phyloP scores from a whole-genome alignment of 2,797 vertebrate species.

The Lagorchestes hirsutus region DNA sequence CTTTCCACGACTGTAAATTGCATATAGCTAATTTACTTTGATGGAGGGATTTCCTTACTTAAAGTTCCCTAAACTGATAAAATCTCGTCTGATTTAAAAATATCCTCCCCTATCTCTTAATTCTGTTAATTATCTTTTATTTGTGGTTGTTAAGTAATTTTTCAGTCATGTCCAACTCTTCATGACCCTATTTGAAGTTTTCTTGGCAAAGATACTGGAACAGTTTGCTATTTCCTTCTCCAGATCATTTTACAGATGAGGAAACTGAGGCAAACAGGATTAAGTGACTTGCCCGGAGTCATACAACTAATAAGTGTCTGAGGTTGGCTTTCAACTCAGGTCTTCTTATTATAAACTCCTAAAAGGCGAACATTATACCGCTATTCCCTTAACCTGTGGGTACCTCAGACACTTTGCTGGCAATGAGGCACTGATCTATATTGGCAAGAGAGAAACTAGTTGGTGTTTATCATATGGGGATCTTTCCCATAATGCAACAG shows the following conservation, averaged over 20 bases:
- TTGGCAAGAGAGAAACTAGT: not conserved
- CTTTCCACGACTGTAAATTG: not conserved
- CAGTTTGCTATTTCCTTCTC: not conserved
- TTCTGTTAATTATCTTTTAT: conserved; percentile 18
- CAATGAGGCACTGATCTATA: not conserved
- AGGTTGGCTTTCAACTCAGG: not conserved
- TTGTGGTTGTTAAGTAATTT: not conserved
- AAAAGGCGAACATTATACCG: not conserved
- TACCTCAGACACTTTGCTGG: not conserved
- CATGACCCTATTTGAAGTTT: not conserved
- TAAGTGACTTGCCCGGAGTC: not conserved
- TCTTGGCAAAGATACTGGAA: not conserved
- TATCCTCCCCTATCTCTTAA: conserved; percentile 3
- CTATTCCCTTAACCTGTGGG: not conserved
- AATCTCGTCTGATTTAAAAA: not conserved
- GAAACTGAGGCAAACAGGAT: no score
- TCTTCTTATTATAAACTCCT: not conserved
- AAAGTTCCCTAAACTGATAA: conserved; percentile 2
- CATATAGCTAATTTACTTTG: conserved; percentile 18
- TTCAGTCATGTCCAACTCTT: not conserved
- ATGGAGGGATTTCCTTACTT: conserved; percentile 39
- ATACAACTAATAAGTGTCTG: not conserved
- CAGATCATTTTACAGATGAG: not conserved
- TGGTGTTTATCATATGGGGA: not conserved
- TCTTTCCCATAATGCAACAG: not conserved